Evolutionary conservation across 2,888 invertebrate species (phyloP), one percentile per base, ranked within the genome.

Genomic region (Physocephala rufipes): DNA sequence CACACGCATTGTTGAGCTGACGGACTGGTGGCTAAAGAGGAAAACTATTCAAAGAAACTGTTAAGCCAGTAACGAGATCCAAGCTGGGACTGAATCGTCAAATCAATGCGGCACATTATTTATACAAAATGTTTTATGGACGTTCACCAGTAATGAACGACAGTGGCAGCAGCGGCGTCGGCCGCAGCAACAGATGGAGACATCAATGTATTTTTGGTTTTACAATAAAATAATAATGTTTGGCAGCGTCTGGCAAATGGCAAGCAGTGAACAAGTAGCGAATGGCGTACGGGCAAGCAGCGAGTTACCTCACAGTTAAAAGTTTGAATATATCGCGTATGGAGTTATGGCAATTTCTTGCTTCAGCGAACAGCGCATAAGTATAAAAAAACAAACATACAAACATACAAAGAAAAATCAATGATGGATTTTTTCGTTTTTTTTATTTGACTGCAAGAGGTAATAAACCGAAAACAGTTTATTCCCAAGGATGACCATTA

Each of bases 1-100:
- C 86, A 86, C 83, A 82, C 86, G 86, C 86, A 86, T 83, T 86
- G 84, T 86, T 85, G 85, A 85, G 84, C 85, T 84, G 82, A 78
- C 83, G 78, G 78, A 78, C 81, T 80, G 75, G 79, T 80, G 79
- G 78, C 78, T 80, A 79, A 79, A 81, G 79, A 80, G 80, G 81
- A 81, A 82, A 79, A 81, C 81, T 77, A 78, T 76, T 74, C 77
- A 79, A 77, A 79, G 78, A 79, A 81, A 82, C 80, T 81, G 82
- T 82, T 82, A 80, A 82, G 82, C 80, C 80, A 82, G 82, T 80
- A 83, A 81, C 85, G 82, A 85, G 85, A 86, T 86, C 82, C 84
- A 83, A 85, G 81, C 80, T 82, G 85, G 82, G 85, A 86, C 86
- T 86, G 86, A 85, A 80, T 85, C 80, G 80, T 78, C 80, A 76